Evolutionary conservation across 2,797 vertebrate genomes (phyloP), one percentile per base, ranked within the genome.

Genomic region (Buceros bicornis): DNA sequence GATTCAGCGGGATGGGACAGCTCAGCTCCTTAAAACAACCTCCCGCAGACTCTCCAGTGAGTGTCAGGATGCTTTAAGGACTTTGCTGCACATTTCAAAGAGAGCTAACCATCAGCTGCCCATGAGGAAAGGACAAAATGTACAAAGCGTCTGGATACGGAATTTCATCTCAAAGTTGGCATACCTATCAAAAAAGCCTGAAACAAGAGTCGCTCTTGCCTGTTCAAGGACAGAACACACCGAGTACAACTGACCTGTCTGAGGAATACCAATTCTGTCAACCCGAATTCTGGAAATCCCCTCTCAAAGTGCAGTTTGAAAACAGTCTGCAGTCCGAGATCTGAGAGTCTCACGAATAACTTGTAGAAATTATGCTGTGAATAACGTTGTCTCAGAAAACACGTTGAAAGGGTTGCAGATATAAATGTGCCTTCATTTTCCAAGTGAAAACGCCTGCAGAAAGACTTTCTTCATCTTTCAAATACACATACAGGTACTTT

Each of bases 261-360:
- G 21, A 83, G 64, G 47, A 95, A 96, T 86, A 72, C 35, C 24
- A 87, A 47, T 77, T 92, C 25, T 80, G 31, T 71, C 47, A 70
- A 37, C 11, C 43, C 11, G 31, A 79, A 25, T 82, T 81, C 73
- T 90, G 66, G 71, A 94, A 79, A 91, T 60, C 51, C 37, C 5
- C 70, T 94, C 82, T 91, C 80, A 95, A 94, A 90, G 62, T 64
- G 51, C 25, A 91, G 66, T 91, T 94, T 89, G 85, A 94, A 95
- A 93, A 89, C 48, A 91, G 88, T 86, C 79, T 72, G 73, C 80
- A 64, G 26, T 19, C 43, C 73, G 70, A 91, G 82, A 93, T 89
- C 87, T 94, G 76, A 96, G 64, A 94, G 77, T 82, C 62, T 88
- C 65, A 65, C 53, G 66, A 95, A 83, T 79, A 70, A 89, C 56